phyloP scores from a whole-genome alignment of 23 tunicate genomes.

The Ciona savignyi region DNA sequence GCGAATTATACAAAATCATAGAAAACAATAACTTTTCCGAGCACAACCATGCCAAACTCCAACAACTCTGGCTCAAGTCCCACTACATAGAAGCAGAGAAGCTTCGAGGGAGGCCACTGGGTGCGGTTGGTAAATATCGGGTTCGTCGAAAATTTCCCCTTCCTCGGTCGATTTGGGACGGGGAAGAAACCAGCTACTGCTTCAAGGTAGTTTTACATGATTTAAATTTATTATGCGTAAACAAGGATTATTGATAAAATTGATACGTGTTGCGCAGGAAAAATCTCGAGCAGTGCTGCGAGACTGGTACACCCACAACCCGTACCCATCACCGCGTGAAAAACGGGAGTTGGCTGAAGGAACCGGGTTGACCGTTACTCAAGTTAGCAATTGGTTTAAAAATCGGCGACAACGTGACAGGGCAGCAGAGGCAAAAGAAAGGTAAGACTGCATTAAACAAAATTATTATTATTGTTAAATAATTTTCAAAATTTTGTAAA shows the following conservation, averaged over 20 bases:
- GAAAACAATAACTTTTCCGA: slow-evolving; percentile 85
- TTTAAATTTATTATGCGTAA: too few relatives aligned
- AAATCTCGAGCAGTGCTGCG: slow-evolving; percentile 82
- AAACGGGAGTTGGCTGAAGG: slow-evolving; percentile 92
- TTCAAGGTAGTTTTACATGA: slow-evolving; percentile 36
- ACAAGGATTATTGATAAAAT: too few relatives aligned
- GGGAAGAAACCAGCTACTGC: slow-evolving; percentile 98
- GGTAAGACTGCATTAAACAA: slow-evolving; percentile 53
- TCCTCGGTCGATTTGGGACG: slow-evolving; percentile 96
- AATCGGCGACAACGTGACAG: slow-evolving; percentile 91
- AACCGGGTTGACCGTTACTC: slow-evolving; percentile 87
- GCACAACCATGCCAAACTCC: slow-evolving; percentile 83
- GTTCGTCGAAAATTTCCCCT: slow-evolving; percentile 91
- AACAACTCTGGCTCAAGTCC: slow-evolving; percentile 88
- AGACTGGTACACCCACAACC: slow-evolving; percentile 97
- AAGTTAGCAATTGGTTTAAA: slow-evolving; percentile 99
- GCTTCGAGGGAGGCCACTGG: slow-evolving; percentile 81
- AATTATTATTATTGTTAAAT: too few relatives aligned
- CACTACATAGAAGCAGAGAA: slow-evolving; percentile 95
- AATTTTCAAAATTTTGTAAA: too few relatives aligned
- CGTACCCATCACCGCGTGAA: slow-evolving; percentile 93
- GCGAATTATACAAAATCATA: slow-evolving; percentile 80
- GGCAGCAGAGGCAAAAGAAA: slow-evolving; percentile 95
- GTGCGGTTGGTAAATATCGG: slow-evolving; percentile 96
- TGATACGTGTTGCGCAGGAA: slow-evolving; percentile 46